Evolutionary conservation across 2,888 invertebrate species (phyloP), one percentile per base, ranked within the genome.

Genomic region (Dicyrtoma fusca): DNA sequence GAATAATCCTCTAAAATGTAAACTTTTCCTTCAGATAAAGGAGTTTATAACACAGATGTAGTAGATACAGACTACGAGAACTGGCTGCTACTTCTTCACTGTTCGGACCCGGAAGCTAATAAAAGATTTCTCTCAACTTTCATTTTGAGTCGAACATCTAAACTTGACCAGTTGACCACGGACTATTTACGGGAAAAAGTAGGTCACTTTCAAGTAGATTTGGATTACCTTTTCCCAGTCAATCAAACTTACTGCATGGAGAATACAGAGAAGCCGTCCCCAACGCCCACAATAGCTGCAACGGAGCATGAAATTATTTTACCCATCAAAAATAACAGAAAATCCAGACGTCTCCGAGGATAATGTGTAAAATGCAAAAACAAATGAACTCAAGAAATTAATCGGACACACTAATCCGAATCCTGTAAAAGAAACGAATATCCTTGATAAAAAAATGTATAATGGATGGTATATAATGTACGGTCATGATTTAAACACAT

Each of bases 31-130:
- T 13, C 83, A 93, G 92, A 92, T 84, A 92, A 93, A 84, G 94
- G 92, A 13, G 87, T 93, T 76, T 94, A 94, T 85, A 94, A 94
- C 82, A 94, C 94, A 0, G 94, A 92, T 82, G 90, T 94, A 0
- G 83, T 94, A 80, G 94, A 94, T 82, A 91, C 92, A 0, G 93
- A 94, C 82, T 92, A 93, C 83, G 88, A 87, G 72, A 90, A 90
- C 1, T 94, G 93, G 93, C 89, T 91, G 0, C 84, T 94, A 55
- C 85, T 94, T 34, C 87, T 94, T 82, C 94, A 94, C 82, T 94
- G 94, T 81, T 94, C 94, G 0, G 94, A 93, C 82, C 75, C 77
- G 6, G 80, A 80, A 62, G 71, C 78, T 4, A 92, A 94, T 83
- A 87, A 87, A 62, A 89, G 89, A 79, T 94, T 92, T 82, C 85